Evolutionary conservation across 2,797 vertebrate genomes (phyloP), one percentile per base, ranked within the genome.

Genomic region (Centropyge bicolor): DNA sequence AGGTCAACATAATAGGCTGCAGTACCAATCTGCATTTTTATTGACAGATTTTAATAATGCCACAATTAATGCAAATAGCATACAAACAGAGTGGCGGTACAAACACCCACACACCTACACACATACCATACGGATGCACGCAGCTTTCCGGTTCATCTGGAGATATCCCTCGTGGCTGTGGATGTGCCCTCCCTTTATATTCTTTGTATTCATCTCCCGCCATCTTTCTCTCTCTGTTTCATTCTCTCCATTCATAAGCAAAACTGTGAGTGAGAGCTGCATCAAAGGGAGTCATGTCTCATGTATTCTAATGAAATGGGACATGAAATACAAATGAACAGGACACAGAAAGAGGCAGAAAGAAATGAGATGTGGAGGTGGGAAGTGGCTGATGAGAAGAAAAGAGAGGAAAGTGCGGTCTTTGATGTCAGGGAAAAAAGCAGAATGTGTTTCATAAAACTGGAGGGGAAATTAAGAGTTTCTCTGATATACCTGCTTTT

Each of bases 261-360:
- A 91, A 88, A 62, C 40, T 35, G 74, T 77, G 74, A 73, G 56
- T 67, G 80, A 85, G 82, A 40, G 67, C 72, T 51, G 73, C 86
- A 91, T 95, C 92, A 94, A 95, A 93, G 91, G 82, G 67, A 85
- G 59, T 85, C 75, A 68, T 79, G 84, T 88, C 78, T 91, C 83
- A 75, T 87, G 88, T 86, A 86, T 94, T 91, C 77, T 89, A 90
- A 93, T 94, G 86, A 93, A 92, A 91, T 64, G 56, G 75, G 54
- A 89, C 57, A 36, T 81, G 75, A 80, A 91, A 87, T 82, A 87
- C 76, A 92, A 92, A 89, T 82, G 86, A 92, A 89, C 81, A 78
- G 80, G 70, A 86, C 61, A 74, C 24, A 76, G 76, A 81, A 78
- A 80, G 57, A 87, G 59, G 67, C 24, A 48, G 70, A 79, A 74